Base-by-base conservation (phyloP, 2,888 invertebrate species). In the Melangyna quadrimaculata region DNA sequence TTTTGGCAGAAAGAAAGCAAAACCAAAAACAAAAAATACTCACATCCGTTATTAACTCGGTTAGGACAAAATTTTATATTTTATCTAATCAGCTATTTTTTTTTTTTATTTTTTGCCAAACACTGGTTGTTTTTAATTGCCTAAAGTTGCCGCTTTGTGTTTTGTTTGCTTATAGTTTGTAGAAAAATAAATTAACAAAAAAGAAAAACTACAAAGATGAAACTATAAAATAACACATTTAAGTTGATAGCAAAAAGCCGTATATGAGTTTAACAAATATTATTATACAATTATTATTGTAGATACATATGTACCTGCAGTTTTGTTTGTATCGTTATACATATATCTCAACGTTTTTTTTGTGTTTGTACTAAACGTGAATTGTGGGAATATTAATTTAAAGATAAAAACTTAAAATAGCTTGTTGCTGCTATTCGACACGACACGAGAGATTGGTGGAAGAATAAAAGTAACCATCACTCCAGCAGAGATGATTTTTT, bases 211-310 rank as follows among this genome's bases (percentile, higher is more conserved):
- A 37, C 17, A 51, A 48, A 45, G 9, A 43, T 12, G 70, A 69
- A 32, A 79, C 35, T 69, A 63, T 37, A 65, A 59, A 22, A 70
- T 29, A 40, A 53, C 37, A 32, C 17, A 70, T 75, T 75, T 40
- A 32, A 61, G 45, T 71, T 81, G 71, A 75, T 81, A 77, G 77
- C 43, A 65, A 74, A 78, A 78, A 78, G 61, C 48, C 8, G n/a
- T 37, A 48, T 51, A 14, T 9, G 48, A 55, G 43, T 37, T 43
- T 45, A 53, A 27, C 40, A 43, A 43, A 24, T 63, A 17, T 19
- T 27, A 27, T 17, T 35, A 22, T 3, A 22, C 57, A 35, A 35
- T 22, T 43, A 37, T 59, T 27, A 24, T 43, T 63, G n/a, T 43
- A 27, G 43, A 17, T 27, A 43, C 5, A 27, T 40, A 27, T n/a